These are phyloP conservation scores for Brachionus calyciflorus DNA, from an alignment of 1,140 invertebrate genomes.

Conservation along the genomic window DNA sequence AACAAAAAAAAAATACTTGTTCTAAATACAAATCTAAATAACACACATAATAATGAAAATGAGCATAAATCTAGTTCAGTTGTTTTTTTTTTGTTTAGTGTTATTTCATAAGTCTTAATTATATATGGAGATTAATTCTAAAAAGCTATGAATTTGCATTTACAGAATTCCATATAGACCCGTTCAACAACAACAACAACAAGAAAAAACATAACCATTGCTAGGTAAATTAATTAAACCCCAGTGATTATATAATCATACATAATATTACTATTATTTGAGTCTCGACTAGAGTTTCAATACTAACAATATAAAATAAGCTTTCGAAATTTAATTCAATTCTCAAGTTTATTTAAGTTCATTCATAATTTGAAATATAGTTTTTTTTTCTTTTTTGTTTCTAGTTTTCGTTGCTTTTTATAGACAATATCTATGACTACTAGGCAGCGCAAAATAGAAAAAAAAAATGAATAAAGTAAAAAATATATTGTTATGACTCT, in stretches of 20 bases:
- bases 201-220: not conserved
- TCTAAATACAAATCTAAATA: too few species aligned
- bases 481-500: slow-evolving; percentile 32
- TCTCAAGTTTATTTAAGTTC: not conserved
- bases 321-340: not conserved
- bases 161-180: too few species aligned
- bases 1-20: too few species aligned
- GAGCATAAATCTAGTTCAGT: too few species aligned
- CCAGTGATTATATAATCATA: slow-evolving; percentile 10
- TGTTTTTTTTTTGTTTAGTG: too few species aligned
- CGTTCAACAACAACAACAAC: too few species aligned
- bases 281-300: slow-evolving; percentile 41
- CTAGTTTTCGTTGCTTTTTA: too few species aligned
- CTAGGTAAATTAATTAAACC: slow-evolving; percentile 35
- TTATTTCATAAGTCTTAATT: too few species aligned
- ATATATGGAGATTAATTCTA: too few species aligned
- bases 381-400: too few species aligned
- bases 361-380: slow-evolving; percentile 31
- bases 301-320: slow-evolving; percentile 13
- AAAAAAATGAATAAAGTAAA: not conserved
- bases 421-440: slow-evolving; percentile 41
- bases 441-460: not conserved
- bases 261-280: not conserved
- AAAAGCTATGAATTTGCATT: too few species aligned
- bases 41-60: too few species aligned